Conservation (phyloP, 2,113 vertebrate species). For the Charina bottae region DNA sequence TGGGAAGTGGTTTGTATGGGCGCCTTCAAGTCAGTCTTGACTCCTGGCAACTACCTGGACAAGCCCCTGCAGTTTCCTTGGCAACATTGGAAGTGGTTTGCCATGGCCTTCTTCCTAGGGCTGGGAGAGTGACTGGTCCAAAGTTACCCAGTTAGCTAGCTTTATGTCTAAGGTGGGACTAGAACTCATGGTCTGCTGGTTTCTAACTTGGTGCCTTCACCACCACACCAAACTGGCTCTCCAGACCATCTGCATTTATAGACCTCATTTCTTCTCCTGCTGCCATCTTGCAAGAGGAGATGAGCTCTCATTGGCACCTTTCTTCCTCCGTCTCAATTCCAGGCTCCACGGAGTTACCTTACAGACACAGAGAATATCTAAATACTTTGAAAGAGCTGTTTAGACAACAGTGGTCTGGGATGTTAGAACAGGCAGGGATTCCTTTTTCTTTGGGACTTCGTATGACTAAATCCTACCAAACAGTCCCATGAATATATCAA, state of each 20-base stretch:
- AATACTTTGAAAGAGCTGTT: not conserved
- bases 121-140: not conserved
- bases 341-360: not conserved
- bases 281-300: not conserved
- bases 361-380: not conserved
- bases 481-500: not conserved
- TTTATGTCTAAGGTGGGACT: no score
- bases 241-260: not conserved
- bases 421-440: not conserved
- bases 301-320: not conserved
- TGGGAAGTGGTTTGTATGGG: accelerated
- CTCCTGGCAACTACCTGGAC: not conserved
- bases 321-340: not conserved
- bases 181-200: no score
- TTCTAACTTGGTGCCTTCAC: no score
- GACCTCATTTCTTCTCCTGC: not conserved
- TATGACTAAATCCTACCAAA: not conserved
- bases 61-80: not conserved
- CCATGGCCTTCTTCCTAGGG: not conserved
- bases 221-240: not conserved
- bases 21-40: not conserved
- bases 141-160: not conserved
- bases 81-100: not conserved
- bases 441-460: not conserved
- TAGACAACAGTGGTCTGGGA: not conserved